A percentile compares a stretch with the other conserved stretches of the same genome.
phyloP scores from a whole-genome alignment of 1,140 invertebrate genomes.

The Helicoverpa armigera region DNA sequence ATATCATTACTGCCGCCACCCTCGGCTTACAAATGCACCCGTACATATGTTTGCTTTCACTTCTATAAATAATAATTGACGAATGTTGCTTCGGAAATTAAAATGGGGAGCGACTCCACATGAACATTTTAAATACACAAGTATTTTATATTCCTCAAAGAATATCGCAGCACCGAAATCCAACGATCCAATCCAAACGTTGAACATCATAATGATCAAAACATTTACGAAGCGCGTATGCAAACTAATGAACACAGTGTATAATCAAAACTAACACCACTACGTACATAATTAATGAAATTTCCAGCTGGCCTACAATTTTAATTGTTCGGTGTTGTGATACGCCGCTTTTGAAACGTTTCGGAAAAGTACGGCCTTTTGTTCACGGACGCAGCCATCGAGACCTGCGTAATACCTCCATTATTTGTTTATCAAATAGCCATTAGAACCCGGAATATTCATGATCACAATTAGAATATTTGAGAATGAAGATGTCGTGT shows the following conservation, averaged over 20 bases:
- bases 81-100: slow-evolving; percentile 68
- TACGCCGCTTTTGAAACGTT: slow-evolving; percentile 81
- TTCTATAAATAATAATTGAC: slow-evolving; percentile 82
- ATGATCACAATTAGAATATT: slow-evolving; percentile 66
- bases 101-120: slow-evolving; percentile 69
- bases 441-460: slow-evolving; percentile 74
- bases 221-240: slow-evolving; percentile 55
- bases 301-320: slow-evolving; percentile 83
- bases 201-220: slow-evolving; percentile 48
- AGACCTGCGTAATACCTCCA: slow-evolving; percentile 66
- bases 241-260: slow-evolving; percentile 75
- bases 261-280: slow-evolving; percentile 68
- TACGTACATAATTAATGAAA: slow-evolving; percentile 82
- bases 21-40: slow-evolving; percentile 59
- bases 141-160: slow-evolving; percentile 43
- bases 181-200: neutral
- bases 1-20: slow-evolving; percentile 67
- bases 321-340: slow-evolving; percentile 83
- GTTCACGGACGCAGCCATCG: slow-evolving; percentile 73
- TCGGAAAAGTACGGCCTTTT: slow-evolving; percentile 80
- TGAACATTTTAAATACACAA: slow-evolving; percentile 12
- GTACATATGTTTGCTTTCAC: slow-evolving; percentile 83
- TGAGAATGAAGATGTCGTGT: slow-evolving; percentile 82
- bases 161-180: neutral
- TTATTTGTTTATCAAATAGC: slow-evolving; percentile 84